Evolutionary conservation across 2,888 invertebrate genomes (phyloP).

Genomic region (Galeopsomyia nigrocyanea): DNA sequence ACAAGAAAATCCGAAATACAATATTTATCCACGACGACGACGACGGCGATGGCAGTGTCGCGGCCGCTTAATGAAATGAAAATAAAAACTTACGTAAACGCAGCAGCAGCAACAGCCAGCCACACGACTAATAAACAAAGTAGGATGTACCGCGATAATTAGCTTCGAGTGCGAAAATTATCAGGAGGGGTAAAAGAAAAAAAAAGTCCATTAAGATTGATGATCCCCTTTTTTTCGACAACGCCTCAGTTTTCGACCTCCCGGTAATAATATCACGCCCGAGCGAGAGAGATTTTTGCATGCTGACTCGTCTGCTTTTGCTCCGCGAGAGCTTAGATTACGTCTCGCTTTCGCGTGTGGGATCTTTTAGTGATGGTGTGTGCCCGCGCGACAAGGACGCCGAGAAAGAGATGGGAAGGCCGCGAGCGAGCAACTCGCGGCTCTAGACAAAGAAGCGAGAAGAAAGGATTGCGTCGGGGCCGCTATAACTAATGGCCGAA

Average conservation of each 20-base stretch:
- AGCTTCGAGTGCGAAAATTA: constrained; percentile 16
- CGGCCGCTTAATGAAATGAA: constrained; percentile 1
- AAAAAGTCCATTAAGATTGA: constrained; percentile 38
- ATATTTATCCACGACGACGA: too few species aligned
- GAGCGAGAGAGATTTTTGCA: constrained; percentile 13
- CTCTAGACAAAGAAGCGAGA: constrained; percentile 35
- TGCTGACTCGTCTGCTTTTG: constrained; percentile 7
- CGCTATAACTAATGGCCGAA: constrained; percentile 48
- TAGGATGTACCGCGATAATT: neutral
- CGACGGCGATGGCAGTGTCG: too few species aligned
- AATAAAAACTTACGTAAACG: neutral
- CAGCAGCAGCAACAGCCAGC: constrained; percentile 1
- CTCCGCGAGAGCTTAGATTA: constrained; percentile 8
- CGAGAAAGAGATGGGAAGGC: constrained; percentile 6
- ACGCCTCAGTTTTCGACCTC: constrained; percentile 54
- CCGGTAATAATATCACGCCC: constrained; percentile 11
- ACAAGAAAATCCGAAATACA: too few species aligned
- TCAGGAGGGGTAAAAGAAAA: too few species aligned
- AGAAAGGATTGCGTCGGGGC: constrained; percentile 40
- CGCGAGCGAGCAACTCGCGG: constrained; percentile 16
- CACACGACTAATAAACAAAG: constrained; percentile 3
- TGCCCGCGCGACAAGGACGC: neutral
- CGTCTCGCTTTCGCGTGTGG: constrained; percentile 33
- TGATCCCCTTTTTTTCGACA: constrained; percentile 30
- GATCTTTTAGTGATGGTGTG: constrained; percentile 4